Conservation (phyloP, 30 jellyfish, hydroid and myxozoan species). For the Turritopsis dohrnii region DNA sequence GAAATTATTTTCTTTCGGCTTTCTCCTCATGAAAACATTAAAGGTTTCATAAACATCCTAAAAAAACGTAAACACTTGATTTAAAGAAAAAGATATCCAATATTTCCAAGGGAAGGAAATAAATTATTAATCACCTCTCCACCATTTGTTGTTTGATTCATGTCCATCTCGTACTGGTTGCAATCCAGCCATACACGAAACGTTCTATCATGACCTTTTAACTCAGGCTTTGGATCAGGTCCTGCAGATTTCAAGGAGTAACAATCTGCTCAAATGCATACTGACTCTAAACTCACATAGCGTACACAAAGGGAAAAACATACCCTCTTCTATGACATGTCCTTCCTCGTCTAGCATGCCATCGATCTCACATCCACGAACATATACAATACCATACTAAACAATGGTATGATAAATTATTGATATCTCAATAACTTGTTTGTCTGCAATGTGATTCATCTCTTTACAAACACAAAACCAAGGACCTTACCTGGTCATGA, state of each 20-base stretch:
- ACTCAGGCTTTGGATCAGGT: slow-evolving; percentile 93
- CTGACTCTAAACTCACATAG: neutral
- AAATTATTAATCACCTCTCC: slow-evolving; percentile 84
- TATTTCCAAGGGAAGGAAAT: neutral
- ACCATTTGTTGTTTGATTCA: slow-evolving; percentile 71
- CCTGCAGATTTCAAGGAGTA: slow-evolving; percentile 41
- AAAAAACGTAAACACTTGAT: neutral
- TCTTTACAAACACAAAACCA: neutral
- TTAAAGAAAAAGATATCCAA: neutral
- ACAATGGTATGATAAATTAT: neutral
- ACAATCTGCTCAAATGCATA: too few relatives aligned
- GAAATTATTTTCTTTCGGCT: slow-evolving; percentile 98
- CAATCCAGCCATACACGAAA: slow-evolving; percentile 89
- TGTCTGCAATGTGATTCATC: neutral
- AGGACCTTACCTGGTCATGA: slow-evolving; percentile 75
- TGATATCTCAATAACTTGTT: neutral
- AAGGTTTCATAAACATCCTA: slow-evolving; percentile 87
- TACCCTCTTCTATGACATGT: slow-evolving; percentile 97
- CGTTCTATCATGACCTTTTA: slow-evolving; percentile 86
- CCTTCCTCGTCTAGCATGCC: slow-evolving; percentile 97
- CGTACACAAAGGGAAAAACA: neutral
- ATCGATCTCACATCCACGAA: slow-evolving; percentile 98
- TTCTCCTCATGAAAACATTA: slow-evolving; percentile 90
- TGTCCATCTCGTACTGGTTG: slow-evolving; percentile 91
- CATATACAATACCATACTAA: slow-evolving; percentile 78